Percentiles rank a stretch among this genome's conserved stretches.
Conservation (phyloP, 2,113 vertebrate genomes). For the Hydropotes inermis region DNA sequence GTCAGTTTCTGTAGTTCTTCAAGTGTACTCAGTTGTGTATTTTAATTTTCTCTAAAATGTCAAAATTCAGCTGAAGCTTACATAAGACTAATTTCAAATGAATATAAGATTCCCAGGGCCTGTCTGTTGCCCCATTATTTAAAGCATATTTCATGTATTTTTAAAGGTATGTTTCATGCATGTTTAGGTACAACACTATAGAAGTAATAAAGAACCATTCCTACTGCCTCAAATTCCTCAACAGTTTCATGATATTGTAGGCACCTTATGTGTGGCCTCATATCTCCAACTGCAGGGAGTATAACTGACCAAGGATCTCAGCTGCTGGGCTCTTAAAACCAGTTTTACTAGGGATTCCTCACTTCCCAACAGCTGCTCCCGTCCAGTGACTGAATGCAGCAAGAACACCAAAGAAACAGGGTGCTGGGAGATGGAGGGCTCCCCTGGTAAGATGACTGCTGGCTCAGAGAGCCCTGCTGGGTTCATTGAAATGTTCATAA, state of each 20-base stretch:
- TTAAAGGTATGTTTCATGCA: background rate
- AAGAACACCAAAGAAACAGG: background rate
- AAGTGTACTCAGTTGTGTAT: conserved; percentile 31
- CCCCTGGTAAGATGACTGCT: background rate
- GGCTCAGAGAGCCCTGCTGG: background rate
- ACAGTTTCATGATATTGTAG: background rate
- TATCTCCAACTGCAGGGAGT: background rate
- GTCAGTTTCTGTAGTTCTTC: background rate
- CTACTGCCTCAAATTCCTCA: background rate
- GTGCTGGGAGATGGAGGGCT: background rate
- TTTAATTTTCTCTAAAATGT: conserved; percentile 30
- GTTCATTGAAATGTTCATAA: background rate
- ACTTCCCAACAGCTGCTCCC: background rate
- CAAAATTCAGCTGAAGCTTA: background rate
- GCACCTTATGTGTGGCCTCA: background rate
- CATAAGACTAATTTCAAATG: conserved; percentile 22
- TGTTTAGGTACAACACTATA: background rate
- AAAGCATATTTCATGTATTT: background rate
- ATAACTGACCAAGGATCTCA: background rate
- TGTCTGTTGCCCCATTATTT: conserved; percentile 23
- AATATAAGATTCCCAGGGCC: background rate
- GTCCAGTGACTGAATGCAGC: background rate
- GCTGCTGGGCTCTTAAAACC: background rate
- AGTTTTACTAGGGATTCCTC: background rate
- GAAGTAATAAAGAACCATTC: background rate